Percentiles rank a stretch among this genome's conserved stretches.
phyloP scores from a whole-genome alignment of 2,113 vertebrate genomes.

The Scomber scombrus region DNA sequence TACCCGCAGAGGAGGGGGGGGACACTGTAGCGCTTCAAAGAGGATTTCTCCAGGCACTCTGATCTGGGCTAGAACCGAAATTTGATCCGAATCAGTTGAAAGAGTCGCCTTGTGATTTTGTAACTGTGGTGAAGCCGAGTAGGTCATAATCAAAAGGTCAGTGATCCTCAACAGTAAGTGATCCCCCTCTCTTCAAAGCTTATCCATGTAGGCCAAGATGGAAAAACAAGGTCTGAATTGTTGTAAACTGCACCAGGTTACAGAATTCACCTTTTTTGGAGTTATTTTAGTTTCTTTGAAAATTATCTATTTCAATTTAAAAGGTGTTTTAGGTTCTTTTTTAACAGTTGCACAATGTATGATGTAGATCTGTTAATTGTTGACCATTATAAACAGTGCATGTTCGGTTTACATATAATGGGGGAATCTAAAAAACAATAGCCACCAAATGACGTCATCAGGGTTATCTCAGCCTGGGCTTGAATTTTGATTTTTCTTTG shows the following conservation, averaged over 20 bases:
- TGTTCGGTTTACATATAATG: background rate
- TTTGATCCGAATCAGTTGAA: background rate
- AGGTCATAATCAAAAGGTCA: constrained; percentile 54
- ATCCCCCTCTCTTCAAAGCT: constrained; percentile 15
- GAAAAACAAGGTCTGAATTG: background rate
- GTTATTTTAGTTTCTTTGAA: background rate
- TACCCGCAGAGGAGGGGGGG: background rate
- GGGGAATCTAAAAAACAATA: too few species aligned
- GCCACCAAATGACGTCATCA: too few species aligned
- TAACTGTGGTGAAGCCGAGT: background rate
- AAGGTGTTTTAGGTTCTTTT: background rate
- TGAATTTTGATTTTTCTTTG: too few species aligned
- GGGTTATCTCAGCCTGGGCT: too few species aligned
- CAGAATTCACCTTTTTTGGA: background rate
- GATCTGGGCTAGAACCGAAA: background rate
- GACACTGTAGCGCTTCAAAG: rapidly evolving
- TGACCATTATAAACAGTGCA: background rate
- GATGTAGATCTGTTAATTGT: too few species aligned
- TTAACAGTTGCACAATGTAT: background rate
- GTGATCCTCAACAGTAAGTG: constrained; percentile 12
- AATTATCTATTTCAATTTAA: too few species aligned
- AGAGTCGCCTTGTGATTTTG: background rate
- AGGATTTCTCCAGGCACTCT: background rate
- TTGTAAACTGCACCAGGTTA: background rate
- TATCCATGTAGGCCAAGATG: background rate